Percentiles rank a stretch among this genome's conserved stretches.
Conservation (phyloP, 2,888 invertebrate species). For the Sminthurinus aureus region DNA sequence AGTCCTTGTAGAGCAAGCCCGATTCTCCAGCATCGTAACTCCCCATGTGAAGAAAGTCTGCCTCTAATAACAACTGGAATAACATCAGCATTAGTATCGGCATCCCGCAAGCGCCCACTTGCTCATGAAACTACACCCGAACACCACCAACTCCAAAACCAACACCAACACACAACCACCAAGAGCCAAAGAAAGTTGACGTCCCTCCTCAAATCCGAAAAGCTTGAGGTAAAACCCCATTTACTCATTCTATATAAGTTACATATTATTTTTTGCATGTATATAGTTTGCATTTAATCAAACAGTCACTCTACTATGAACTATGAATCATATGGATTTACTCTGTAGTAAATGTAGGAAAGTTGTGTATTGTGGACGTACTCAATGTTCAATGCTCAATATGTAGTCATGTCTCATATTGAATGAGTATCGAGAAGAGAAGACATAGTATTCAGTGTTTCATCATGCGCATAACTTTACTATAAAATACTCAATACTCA, state of each 20-base stretch:
- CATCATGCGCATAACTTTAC: no score
- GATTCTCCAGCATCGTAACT: constrained; percentile 5
- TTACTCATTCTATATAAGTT: neutral
- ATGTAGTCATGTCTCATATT: no score
- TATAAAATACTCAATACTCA: no score
- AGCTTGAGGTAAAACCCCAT: constrained; percentile 38
- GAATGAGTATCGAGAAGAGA: no score
- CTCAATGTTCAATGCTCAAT: no score
- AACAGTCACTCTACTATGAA: neutral
- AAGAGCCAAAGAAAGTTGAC: constrained; percentile 32
- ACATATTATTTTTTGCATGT: neutral
- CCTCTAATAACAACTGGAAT: neutral
- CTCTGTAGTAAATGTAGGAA: neutral
- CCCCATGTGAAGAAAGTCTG: no score
- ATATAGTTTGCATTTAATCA: neutral
- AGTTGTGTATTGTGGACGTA: neutral
- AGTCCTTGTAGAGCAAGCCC: neutral
- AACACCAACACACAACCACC: constrained; percentile 1
- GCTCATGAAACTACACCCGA: constrained; percentile 32
- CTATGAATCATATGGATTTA: neutral
- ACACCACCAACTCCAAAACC: constrained; percentile 33
- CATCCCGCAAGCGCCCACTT: constrained; percentile 44
- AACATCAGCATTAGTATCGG: constrained; percentile 25
- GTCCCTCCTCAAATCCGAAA: constrained; percentile 42
- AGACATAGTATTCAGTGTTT: no score